Conservation (phyloP, 2,888 invertebrate species). For the Hetaerina titia region DNA sequence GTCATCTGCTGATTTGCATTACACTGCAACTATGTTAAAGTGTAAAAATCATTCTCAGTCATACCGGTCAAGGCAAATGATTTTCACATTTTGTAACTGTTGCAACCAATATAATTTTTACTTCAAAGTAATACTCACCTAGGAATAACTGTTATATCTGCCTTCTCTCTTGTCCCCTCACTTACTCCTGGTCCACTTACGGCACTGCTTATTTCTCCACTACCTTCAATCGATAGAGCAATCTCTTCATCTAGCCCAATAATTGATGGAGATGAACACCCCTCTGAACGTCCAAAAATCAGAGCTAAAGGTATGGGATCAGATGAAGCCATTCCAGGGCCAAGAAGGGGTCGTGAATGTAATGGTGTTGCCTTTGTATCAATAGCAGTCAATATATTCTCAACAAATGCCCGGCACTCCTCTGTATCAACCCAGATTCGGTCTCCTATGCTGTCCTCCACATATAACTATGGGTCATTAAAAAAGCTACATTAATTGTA, state of each 20-base stretch:
- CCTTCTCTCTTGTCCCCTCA: constrained; percentile 76
- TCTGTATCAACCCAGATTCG: constrained; percentile 96
- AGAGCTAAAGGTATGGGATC: constrained; percentile 46
- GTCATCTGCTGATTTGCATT: not conserved
- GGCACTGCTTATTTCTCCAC: constrained; percentile 76
- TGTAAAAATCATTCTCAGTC: not conserved
- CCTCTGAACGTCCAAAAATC: constrained; percentile 40
- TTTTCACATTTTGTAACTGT: not conserved
- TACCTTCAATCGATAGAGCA: constrained; percentile 73
- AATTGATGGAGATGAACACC: constrained; percentile 78
- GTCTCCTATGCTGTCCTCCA: constrained; percentile 96
- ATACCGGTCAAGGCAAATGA: not conserved
- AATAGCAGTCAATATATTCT: constrained; percentile 93
- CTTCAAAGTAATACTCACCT: constrained; percentile 73
- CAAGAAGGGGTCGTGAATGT: constrained; percentile 73
- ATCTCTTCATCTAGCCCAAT: constrained; percentile 81
- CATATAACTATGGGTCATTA: constrained; percentile 84
- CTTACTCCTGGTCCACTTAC: constrained; percentile 76
- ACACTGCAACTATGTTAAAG: not conserved
- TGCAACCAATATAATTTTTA: not conserved
- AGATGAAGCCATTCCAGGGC: constrained; percentile 72
- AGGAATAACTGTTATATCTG: constrained; percentile 71
- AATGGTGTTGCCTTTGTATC: constrained; percentile 86
- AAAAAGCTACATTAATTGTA: constrained; percentile 52
- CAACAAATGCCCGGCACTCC: constrained; percentile 93